These are phyloP conservation scores for Laupala kohalensis DNA, from an alignment of 1,140 invertebrate species.

Conservation along the genomic window DNA sequence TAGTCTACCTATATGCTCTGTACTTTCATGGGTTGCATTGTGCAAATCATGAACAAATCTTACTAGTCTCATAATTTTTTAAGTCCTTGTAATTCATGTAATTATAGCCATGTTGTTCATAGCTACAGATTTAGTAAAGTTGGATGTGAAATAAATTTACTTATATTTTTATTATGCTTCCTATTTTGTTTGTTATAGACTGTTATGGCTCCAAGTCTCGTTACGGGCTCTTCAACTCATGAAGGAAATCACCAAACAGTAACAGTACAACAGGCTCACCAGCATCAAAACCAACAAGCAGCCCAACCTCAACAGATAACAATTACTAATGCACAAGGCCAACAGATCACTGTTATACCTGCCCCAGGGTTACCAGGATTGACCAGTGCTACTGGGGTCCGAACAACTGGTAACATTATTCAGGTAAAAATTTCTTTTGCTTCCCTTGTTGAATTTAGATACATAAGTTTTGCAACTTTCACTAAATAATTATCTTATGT, in stretches of 20 bases:
- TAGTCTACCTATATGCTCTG: too few relatives aligned
- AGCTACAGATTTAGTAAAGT: too few relatives aligned
- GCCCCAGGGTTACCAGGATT: constrained; percentile 32
- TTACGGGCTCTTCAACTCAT: constrained; percentile 13
- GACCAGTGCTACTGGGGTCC: constrained; percentile 18
- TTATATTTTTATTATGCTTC: too few relatives aligned
- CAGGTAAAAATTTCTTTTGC: constrained; percentile 25
- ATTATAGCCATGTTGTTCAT: too few relatives aligned
- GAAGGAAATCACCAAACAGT: background rate
- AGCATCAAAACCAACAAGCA: background rate
- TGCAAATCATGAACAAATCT: too few relatives aligned
- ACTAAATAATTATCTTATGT: too few relatives aligned
- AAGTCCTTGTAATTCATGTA: too few relatives aligned
- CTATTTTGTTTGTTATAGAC: constrained; percentile 11
- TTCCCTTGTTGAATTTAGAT: background rate
- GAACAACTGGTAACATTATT: constrained; percentile 22
- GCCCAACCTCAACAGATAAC: constrained; percentile 33
- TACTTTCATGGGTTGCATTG: too few relatives aligned
- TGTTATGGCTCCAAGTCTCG: constrained; percentile 13
- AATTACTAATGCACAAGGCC: constrained; percentile 48
- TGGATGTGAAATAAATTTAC: too few relatives aligned
- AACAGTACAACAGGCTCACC: constrained; percentile 1
- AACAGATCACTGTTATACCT: constrained; percentile 58
- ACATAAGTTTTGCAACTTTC: too few relatives aligned
- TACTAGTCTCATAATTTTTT: too few relatives aligned